phyloP scores from a whole-genome alignment of 2,113 vertebrate genomes.

The Bufo bufo region DNA sequence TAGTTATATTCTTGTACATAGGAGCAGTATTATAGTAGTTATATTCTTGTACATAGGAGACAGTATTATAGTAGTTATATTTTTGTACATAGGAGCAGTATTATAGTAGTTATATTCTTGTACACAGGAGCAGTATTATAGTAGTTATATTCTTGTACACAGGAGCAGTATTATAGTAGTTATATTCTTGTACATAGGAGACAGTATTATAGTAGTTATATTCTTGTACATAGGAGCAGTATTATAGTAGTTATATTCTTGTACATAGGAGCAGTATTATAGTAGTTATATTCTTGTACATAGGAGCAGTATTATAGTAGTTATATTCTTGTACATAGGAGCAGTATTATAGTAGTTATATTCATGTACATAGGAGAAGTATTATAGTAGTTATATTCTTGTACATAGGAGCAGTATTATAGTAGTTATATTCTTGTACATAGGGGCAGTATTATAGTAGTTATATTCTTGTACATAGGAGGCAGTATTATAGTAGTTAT shows the following conservation, averaged over 20 bases:
- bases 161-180: background rate
- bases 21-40: too few species aligned
- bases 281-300: slow-evolving; percentile 13
- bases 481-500: slow-evolving; percentile 4
- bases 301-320: background rate
- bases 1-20: background rate
- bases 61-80: background rate
- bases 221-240: background rate
- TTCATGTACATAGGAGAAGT: background rate
- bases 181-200: background rate
- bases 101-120: slow-evolving; percentile 5
- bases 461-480: background rate
- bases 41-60: background rate
- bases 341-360: slow-evolving; percentile 2
- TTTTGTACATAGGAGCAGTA: background rate
- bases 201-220: background rate
- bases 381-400: background rate
- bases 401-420: background rate
- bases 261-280: slow-evolving; percentile 11
- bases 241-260: slow-evolving; percentile 1
- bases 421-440: background rate
- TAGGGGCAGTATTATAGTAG: background rate
- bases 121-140: background rate
- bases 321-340: background rate
- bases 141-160: background rate